A percentile compares a stretch with the other conserved stretches of the same genome.
These are phyloP conservation scores for Rhadinocentrus ornatus DNA, from an alignment of 2,797 vertebrate species.

Conservation along the genomic window DNA sequence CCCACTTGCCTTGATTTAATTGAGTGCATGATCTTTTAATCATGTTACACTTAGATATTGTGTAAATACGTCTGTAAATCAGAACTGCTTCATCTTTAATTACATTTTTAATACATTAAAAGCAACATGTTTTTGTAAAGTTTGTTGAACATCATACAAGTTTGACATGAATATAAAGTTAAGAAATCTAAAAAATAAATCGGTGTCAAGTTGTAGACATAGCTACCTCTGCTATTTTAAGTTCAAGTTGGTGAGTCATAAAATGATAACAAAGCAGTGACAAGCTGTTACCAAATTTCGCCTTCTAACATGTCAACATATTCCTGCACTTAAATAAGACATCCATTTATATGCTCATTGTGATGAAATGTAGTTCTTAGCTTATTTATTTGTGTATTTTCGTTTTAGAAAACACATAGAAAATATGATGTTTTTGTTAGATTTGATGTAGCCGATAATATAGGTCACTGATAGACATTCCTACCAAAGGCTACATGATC, in stretches of 20 bases:
- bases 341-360: constrained; percentile 9
- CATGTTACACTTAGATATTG: background rate
- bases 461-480: constrained; percentile 18
- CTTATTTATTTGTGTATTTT: constrained; percentile 17
- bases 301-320: constrained; percentile 3
- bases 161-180: background rate
- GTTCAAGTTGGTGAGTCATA: background rate
- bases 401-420: constrained; percentile 5
- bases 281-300: background rate
- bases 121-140: too few species aligned
- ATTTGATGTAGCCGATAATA: constrained; percentile 18
- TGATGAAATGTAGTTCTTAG: constrained; percentile 30
- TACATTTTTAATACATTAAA: background rate
- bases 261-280: constrained; percentile 2
- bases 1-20: background rate
- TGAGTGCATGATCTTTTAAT: constrained; percentile 6
- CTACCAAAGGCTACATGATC: constrained; percentile 13
- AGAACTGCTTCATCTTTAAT: background rate
- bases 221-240: background rate
- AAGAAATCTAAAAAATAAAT: constrained; percentile 1
- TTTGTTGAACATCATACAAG: background rate
- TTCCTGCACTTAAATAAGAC: background rate
- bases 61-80: background rate
- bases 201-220: background rate
- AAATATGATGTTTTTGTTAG: constrained; percentile 35